These are phyloP conservation scores for Pavo muticus DNA, from an alignment of 2,113 vertebrate genomes.

Conservation along the genomic window DNA sequence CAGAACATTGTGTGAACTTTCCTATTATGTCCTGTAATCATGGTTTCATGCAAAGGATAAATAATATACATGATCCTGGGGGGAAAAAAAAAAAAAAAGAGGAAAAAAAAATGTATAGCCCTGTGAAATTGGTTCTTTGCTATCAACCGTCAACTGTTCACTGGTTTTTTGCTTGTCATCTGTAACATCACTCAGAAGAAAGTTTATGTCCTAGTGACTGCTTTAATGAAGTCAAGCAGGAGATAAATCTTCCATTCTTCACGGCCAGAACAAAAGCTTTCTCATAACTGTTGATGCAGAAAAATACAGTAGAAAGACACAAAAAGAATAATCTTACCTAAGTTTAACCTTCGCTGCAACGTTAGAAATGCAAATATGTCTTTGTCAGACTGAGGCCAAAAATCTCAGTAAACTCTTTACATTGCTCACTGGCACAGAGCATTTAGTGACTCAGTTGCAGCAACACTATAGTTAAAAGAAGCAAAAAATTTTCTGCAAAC, in stretches of 20 bases:
- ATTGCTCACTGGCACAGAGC: not conserved
- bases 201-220: not conserved
- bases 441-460: conserved; percentile 20
- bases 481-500: conserved; percentile 30
- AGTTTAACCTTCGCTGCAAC: not conserved
- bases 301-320: not conserved
- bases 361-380: not conserved
- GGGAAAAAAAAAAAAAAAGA: not conserved
- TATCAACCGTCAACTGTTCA: not conserved
- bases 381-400: not conserved
- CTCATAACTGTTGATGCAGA: not conserved
- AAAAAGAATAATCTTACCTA: not conserved
- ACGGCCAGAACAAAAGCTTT: not conserved
- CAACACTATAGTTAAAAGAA: conserved; percentile 2
- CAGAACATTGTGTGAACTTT: not conserved
- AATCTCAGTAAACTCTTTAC: not conserved
- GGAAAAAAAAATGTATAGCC: not conserved
- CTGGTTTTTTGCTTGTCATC: not conserved
- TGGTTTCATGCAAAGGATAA: not conserved
- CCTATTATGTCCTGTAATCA: not conserved
- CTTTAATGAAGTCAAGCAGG: not conserved
- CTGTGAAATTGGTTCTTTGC: not conserved
- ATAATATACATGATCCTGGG: not conserved
- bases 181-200: not conserved
- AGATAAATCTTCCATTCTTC: not conserved